Base-by-base conservation (phyloP, 2,797 vertebrate genomes). In the Chrosomus eos region DNA sequence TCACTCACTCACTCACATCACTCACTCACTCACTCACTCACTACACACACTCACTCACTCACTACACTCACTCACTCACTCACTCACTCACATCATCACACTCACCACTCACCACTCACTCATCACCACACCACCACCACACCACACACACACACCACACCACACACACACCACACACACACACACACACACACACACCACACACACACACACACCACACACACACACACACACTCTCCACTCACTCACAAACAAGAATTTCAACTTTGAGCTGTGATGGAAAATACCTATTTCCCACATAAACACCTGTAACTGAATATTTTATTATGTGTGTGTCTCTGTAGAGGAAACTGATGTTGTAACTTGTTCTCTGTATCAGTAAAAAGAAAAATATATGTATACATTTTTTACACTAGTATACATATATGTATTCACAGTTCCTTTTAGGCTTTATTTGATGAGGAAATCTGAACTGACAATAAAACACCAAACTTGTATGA, bases 191-290 rank as follows among this genome's bases (percentile, higher is more conserved):
- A 45, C 43, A 3, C 43, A 45, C 11, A 14, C 13, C 43, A 45
- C 3, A 45, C 43, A 13, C 10, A 10, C 43, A 43, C 10, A 13
- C 3, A 43, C 43, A 43, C 10, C 43, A 45, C 0, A 48, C 45
- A 48, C 45, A 48, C 14, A 4, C 14, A 48, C 45, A 14, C 14
- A 16, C 43, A 45, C 43, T 14, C 10, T 3, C 14, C 53, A 21
- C 51, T 2, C 51, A 62, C n/a, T 0, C 45, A 55, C 28, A 71
- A 81, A 81, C 80, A 31, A n/a, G 80, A 71, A 58, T 58, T 58
- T 58, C 80, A 71, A 45, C 67, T 81, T 31, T 71, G 3, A 40
- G 11, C 16, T 7, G 48, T 40, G 10, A 71, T 81, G 79, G 79
- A 71, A 71, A 81, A 36, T 8, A 58, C 33, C 45, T 23, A 23